Conservation (phyloP, 1,140 invertebrate species). For the Vollenhovia emeryi region DNA sequence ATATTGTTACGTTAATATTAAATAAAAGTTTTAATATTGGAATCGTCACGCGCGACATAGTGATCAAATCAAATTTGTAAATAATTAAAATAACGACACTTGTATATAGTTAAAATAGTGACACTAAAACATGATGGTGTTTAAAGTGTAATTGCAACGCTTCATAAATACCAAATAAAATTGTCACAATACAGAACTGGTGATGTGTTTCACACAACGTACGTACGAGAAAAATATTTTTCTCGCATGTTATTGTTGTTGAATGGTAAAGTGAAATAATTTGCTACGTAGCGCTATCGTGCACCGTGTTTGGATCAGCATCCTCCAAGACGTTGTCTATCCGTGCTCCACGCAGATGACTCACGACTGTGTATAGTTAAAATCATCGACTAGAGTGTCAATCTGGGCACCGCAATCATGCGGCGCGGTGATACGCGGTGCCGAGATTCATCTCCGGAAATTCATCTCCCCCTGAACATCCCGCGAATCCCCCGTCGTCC, state of each 20-base stretch:
- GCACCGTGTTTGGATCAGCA: neutral
- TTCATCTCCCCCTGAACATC: conserved; percentile 33
- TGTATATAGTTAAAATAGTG: conserved; percentile 1
- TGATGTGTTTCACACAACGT: neutral
- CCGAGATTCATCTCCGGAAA: conserved; percentile 46
- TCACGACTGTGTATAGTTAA: neutral
- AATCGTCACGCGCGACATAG: neutral
- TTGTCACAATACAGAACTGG: neutral
- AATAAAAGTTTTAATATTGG: neutral
- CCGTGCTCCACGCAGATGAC: neutral
- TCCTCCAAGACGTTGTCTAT: neutral
- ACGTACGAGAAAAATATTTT: conserved; percentile 6
- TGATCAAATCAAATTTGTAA: neutral
- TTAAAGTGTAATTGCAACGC: neutral
- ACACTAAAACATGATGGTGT: neutral
- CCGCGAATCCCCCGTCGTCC: conserved; percentile 24
- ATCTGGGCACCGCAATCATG: conserved; percentile 42
- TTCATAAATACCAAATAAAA: neutral
- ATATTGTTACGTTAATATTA: neutral
- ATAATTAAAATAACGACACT: conserved; percentile 28
- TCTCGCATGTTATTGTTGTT: neutral
- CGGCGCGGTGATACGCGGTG: conserved; percentile 10
- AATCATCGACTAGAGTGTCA: neutral
- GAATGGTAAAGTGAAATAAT: neutral
- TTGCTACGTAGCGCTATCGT: neutral